These are phyloP conservation scores for Eupelmus urozonus DNA, from an alignment of 2,888 invertebrate genomes.

Conservation along the genomic window DNA sequence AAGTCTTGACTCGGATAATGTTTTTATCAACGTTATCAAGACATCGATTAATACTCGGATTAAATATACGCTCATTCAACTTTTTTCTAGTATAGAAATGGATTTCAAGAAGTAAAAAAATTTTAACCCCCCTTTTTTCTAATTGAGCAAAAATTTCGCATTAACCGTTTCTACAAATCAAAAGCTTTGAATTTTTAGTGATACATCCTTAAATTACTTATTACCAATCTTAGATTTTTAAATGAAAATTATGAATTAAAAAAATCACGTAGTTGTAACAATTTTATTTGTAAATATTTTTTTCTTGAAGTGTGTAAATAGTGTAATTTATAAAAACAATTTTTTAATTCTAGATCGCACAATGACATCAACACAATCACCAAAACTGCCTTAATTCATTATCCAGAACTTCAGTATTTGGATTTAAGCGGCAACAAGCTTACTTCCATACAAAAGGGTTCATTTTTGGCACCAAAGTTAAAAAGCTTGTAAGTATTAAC, in stretches of 20 bases:
- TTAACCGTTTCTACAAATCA: no score
- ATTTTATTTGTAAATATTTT: no score
- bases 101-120: no score
- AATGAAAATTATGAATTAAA: no score
- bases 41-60: background rate
- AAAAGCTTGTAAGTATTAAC: conserved; percentile 78
- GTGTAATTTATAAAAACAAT: no score
- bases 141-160: no score
- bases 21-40: background rate
- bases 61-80: background rate
- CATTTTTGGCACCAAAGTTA: conserved; percentile 81
- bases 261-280: no score
- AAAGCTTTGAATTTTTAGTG: no score
- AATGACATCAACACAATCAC: conserved; percentile 78
- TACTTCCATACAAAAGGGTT: conserved; percentile 79
- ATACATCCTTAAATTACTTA: no score
- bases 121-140: no score
- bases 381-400: conserved; percentile 77
- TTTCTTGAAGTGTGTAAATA: no score
- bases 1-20: background rate
- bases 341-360: conserved; percentile 79
- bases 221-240: no score
- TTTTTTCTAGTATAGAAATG: background rate
- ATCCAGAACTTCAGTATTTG: conserved; percentile 80
- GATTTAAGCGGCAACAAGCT: conserved; percentile 84